Percentiles rank a stretch among this genome's conserved stretches.
These are phyloP conservation scores for Xestoiulus laeticollis DNA, from an alignment of 2,888 invertebrate species.

Conservation along the genomic window DNA sequence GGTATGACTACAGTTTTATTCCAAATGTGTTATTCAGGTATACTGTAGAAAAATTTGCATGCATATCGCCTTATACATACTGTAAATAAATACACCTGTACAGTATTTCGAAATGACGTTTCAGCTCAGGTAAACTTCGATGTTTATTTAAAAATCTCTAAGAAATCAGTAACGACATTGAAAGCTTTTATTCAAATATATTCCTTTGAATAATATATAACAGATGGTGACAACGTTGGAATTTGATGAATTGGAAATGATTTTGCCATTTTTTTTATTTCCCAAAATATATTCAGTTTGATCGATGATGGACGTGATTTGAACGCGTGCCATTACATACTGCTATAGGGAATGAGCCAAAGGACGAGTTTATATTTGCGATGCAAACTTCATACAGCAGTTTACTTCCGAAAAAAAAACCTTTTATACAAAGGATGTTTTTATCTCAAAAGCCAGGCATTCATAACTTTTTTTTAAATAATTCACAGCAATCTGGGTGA, in stretches of 20 bases:
- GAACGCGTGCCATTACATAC: not conserved
- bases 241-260: constrained; percentile 7
- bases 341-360: not conserved
- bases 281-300: not conserved
- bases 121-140: not conserved
- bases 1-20: too few relatives aligned
- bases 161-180: not conserved
- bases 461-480: too few relatives aligned
- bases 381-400: too few relatives aligned
- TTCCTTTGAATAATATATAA: constrained; percentile 4
- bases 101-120: too few relatives aligned
- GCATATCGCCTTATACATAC: too few relatives aligned
- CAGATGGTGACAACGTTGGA: not conserved
- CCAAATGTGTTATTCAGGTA: too few relatives aligned
- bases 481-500: too few relatives aligned
- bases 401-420: too few relatives aligned
- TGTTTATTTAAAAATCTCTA: not conserved
- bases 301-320: constrained; percentile 1
- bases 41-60: too few relatives aligned
- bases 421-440: too few relatives aligned
- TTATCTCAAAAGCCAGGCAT: too few relatives aligned
- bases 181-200: not conserved
- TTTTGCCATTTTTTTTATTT: not conserved
- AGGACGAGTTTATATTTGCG: not conserved
- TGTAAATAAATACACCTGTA: too few relatives aligned